These are phyloP conservation scores for Leptopilina myrica DNA, from an alignment of 2,888 invertebrate species.

Conservation along the genomic window DNA sequence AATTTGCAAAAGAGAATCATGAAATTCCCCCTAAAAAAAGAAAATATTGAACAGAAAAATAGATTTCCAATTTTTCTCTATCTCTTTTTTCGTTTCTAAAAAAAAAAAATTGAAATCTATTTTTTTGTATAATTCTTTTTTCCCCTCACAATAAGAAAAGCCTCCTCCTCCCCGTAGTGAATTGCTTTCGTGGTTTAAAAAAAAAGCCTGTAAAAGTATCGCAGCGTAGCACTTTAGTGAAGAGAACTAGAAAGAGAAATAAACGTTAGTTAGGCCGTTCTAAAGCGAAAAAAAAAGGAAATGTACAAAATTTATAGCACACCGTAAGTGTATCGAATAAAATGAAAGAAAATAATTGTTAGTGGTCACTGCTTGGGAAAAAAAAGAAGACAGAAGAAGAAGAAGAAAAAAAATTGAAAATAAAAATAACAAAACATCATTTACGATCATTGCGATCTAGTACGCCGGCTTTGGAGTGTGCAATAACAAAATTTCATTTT, in stretches of 20 bases:
- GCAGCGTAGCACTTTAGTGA: constrained; percentile 21
- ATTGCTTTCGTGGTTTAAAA: constrained; percentile 7
- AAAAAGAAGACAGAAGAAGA: background rate
- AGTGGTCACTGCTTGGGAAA: constrained; percentile 68
- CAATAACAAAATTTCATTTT: constrained; percentile 39
- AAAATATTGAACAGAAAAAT: constrained; percentile 11
- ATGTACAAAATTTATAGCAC: constrained; percentile 65
- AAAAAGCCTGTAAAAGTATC: constrained; percentile 27
- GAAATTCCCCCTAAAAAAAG: constrained; percentile 18
- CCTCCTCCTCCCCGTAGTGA: background rate
- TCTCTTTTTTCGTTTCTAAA: background rate
- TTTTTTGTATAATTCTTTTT: constrained; percentile 38
- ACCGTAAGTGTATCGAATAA: constrained; percentile 53
- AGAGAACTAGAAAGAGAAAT: constrained; percentile 47
- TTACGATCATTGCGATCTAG: constrained; percentile 72
- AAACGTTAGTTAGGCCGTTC: constrained; percentile 58
- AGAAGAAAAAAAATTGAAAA: too few species aligned
- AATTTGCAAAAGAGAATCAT: constrained; percentile 43
- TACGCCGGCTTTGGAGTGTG: constrained; percentile 71
- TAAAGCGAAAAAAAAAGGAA: constrained; percentile 53
- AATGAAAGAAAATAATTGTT: constrained; percentile 61
- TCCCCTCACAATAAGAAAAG: background rate
- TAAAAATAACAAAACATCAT: constrained; percentile 50
- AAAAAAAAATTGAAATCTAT: too few species aligned
- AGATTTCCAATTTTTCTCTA: background rate